Evolutionary conservation across 2,888 invertebrate genomes (phyloP).

Genomic region (Troides oblongomaculatus): DNA sequence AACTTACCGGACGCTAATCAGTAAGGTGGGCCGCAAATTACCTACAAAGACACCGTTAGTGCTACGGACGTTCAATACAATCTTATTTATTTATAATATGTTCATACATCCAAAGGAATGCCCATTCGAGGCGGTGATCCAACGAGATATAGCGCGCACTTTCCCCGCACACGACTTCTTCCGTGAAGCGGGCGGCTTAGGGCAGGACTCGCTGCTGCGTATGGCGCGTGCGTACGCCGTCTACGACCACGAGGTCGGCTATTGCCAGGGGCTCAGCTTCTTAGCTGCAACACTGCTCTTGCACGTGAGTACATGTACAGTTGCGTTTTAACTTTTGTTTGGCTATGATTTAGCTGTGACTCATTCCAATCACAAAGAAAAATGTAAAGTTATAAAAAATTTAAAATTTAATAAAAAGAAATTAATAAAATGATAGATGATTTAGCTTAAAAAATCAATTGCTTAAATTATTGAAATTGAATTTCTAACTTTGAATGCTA

Average conservation of each 20-base stretch:
- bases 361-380: too few species aligned
- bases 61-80: too few species aligned
- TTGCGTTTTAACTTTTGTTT: too few species aligned
- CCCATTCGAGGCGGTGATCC: slow-evolving; percentile 95
- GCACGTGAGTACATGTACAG: slow-evolving; percentile 86
- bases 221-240: slow-evolving; percentile 98
- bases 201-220: slow-evolving; percentile 97
- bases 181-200: slow-evolving; percentile 95
- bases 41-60: too few species aligned
- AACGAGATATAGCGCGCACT: slow-evolving; percentile 97
- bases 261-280: slow-evolving; percentile 99
- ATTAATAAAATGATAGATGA: too few species aligned
- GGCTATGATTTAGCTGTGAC: too few species aligned
- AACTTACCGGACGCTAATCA: slow-evolving; percentile 93
- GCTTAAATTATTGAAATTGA: too few species aligned
- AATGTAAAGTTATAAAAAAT: too few species aligned
- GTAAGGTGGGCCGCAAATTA: slow-evolving; percentile 83
- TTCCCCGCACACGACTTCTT: slow-evolving; percentile 99
- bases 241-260: slow-evolving; percentile 98
- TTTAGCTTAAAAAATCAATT: too few species aligned
- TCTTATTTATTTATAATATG: background rate
- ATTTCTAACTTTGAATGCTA: too few species aligned
- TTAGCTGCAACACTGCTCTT: slow-evolving; percentile 96
- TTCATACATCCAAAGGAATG: slow-evolving; percentile 86
- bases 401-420: too few species aligned